A percentile compares a stretch with the other conserved stretches of the same genome.
Conservation (phyloP, 2,797 vertebrate genomes). For the Chrysocyon brachyurus region DNA sequence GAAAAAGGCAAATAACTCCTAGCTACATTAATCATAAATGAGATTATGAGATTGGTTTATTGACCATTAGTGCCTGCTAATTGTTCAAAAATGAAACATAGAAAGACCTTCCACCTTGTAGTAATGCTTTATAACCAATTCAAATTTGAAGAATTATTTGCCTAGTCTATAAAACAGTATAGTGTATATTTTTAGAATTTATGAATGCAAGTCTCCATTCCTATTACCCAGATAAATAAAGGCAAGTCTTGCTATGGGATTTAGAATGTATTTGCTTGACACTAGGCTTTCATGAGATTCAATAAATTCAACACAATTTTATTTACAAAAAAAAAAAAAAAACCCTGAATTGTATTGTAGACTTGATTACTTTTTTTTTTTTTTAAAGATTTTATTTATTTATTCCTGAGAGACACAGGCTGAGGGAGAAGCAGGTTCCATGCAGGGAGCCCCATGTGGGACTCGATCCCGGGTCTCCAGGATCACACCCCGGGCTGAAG, state of each 20-base stretch:
- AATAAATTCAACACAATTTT: conserved; percentile 1
- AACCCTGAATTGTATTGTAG: background rate
- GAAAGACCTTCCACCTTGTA: background rate
- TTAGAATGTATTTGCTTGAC: background rate
- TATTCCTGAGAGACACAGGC: no score
- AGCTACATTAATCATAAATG: background rate
- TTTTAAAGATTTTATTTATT: no score
- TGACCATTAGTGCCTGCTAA: background rate
- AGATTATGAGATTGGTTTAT: background rate
- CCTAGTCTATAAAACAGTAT: background rate
- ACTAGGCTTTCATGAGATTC: background rate
- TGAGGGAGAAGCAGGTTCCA: no score
- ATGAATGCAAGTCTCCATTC: background rate
- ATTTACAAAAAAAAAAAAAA: background rate
- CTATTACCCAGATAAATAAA: background rate
- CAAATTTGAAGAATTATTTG: background rate
- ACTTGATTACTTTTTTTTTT: background rate
- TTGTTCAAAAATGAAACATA: background rate
- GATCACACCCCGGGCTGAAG: no score
- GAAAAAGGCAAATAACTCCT: background rate
- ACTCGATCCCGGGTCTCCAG: no score
- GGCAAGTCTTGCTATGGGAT: background rate
- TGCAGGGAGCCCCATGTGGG: no score
- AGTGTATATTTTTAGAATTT: background rate
- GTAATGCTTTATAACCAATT: background rate